Conservation (phyloP, 1,140 invertebrate species). For the Rhopalosiphum padi region DNA sequence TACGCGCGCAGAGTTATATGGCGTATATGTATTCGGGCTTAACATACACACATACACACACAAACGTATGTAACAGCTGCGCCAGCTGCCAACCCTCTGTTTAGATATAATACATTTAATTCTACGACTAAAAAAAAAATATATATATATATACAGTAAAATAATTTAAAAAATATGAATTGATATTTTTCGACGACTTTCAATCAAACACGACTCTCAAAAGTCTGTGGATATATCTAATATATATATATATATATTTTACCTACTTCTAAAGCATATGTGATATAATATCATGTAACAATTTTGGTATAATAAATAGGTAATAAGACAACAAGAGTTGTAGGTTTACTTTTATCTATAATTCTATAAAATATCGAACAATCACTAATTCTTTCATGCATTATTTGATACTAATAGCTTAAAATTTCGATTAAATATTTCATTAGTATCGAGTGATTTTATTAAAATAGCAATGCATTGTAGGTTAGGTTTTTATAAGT, state of each 20-base stretch:
- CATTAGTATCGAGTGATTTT: background rate
- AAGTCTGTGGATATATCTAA: background rate
- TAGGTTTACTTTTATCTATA: background rate
- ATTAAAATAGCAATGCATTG: background rate
- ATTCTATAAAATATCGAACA: background rate
- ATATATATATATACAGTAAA: background rate
- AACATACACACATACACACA: background rate
- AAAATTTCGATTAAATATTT: background rate
- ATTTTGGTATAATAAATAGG: too few species aligned
- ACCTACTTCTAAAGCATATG: background rate
- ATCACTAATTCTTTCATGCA: background rate
- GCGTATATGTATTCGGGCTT: conserved; percentile 24
- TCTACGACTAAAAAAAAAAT: background rate
- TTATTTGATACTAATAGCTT: too few species aligned
- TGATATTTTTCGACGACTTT: background rate
- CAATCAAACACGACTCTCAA: background rate
- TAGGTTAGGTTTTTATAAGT: too few species aligned
- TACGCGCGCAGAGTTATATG: background rate
- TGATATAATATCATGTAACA: background rate
- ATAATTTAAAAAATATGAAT: background rate
- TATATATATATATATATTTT: background rate
- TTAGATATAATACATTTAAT: conserved; percentile 34
- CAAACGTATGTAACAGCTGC: conserved; percentile 7
- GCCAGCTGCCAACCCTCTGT: conserved; percentile 36
- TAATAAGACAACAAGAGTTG: background rate